Percentiles rank a stretch among this genome's conserved stretches.
phyloP scores from a whole-genome alignment of 2,113 vertebrate species.

The Albula glossodonta region DNA sequence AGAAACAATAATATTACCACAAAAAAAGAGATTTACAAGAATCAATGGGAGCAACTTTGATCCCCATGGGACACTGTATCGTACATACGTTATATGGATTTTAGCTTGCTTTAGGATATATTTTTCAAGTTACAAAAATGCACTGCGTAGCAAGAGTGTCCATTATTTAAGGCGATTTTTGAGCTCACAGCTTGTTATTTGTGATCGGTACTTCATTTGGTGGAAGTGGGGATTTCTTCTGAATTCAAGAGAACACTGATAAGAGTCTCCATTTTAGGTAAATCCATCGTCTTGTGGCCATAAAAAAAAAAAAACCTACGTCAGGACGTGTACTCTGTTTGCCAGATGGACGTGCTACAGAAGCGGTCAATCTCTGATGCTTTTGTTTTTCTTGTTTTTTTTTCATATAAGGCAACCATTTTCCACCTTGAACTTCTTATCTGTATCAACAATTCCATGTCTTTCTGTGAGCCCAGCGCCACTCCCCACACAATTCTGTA shows the following conservation, averaged over 20 bases:
- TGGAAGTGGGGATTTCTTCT: conserved; percentile 50
- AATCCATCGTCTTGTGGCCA: conserved; percentile 47
- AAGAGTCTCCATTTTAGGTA: conserved; percentile 43
- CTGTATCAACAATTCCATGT: conserved; percentile 74
- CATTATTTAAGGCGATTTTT: conserved; percentile 98
- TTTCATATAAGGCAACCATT: conserved; percentile 79
- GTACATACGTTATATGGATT: conserved; percentile 92
- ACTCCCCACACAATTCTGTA: conserved; percentile 32
- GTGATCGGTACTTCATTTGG: conserved; percentile 63
- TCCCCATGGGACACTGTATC: conserved; percentile 89
- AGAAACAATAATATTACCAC: conserved; percentile 65
- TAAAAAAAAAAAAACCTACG: conserved; percentile 33
- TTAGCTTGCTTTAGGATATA: conserved; percentile 94
- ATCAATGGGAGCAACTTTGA: conserved; percentile 84
- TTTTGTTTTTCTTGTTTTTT: conserved; percentile 58
- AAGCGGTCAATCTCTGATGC: conserved; percentile 44
- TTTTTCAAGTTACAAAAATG: conserved; percentile 90
- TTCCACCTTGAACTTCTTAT: conserved; percentile 64
- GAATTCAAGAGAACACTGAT: conserved; percentile 49
- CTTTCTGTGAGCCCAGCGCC: conserved; percentile 45
- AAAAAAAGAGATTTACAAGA: conserved; percentile 90
- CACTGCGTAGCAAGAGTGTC: conserved; percentile 94
- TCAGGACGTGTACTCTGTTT: conserved; percentile 47
- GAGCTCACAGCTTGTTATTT: conserved; percentile 88
- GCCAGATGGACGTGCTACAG: conserved; percentile 48